Base-by-base conservation (phyloP, 2,113 vertebrate genomes). In the Manacus vitellinus region DNA sequence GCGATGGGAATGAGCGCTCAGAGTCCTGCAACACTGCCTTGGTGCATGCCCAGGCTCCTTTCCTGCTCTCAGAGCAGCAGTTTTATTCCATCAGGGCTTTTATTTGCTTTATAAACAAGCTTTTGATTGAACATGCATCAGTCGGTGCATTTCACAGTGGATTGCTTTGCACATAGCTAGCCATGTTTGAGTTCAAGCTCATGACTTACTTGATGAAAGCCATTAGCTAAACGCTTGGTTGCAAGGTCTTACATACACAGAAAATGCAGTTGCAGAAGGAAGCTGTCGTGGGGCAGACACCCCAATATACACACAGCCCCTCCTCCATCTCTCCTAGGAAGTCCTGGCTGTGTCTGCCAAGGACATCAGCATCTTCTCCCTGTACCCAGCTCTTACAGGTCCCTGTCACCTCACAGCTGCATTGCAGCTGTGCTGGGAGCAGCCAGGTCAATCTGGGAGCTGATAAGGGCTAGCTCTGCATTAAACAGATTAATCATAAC, bases 161-260 rank as follows among this genome's bases (percentile, higher is more conserved):
- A 80, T 94, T 94, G 74, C 94, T 98, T 97, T 97, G 79, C 83
- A 89, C 35, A 70, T 62, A 77, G 86, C 88, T 94, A 94, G 81
- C 84, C 95, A 81, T 96, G 96, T 92, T 94, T 95, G 77, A 92
- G 85, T 95, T 96, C 94, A 96, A 91, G 89, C 79, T 89, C 94
- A 61, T 95, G 88, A 96, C 97, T 96, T 97, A 95, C 92, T 89
- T 76, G 70, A 71, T 87, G 83, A 93, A 97, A 82, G 55, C 95
- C 77, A 72, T 90, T 94, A 91, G 91, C 79, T 84, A 54, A 75
- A 61, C 56, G 35, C 51, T 78, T 49, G 62, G 62, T 82, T 85
- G 71, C 5, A 3, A 75, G 39, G 23, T 86, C 72, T 87, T 65
- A 9, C 27, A 65, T 10, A n/a, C 75, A 59, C 51, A 46, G 59